A percentile compares a stretch with the other conserved stretches of the same genome.
These are phyloP conservation scores for Polypedilum pembai DNA, from an alignment of 1,140 invertebrate genomes.

Conservation along the genomic window DNA sequence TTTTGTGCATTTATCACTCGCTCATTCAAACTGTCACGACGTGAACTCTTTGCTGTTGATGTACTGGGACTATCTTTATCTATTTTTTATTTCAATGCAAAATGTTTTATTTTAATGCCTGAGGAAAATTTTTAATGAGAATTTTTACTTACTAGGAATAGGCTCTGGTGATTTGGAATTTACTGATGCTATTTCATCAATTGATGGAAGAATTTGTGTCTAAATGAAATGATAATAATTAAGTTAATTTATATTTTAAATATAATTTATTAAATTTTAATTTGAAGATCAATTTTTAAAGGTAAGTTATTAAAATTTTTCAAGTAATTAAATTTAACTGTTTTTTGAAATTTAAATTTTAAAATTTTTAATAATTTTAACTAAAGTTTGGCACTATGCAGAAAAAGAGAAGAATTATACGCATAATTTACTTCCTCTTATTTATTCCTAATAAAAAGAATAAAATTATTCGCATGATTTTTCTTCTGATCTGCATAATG, in stretches of 20 bases:
- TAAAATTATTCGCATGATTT: too few species aligned
- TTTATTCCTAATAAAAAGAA: too few species aligned
- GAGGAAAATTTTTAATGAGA: background rate
- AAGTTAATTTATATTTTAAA: too few species aligned
- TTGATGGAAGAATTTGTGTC: constrained; percentile 28
- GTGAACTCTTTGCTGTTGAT: constrained; percentile 32
- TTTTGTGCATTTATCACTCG: constrained; percentile 17
- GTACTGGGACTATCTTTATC: constrained; percentile 30
- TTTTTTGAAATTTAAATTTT: too few species aligned
- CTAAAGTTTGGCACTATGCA: too few species aligned
- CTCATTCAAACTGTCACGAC: constrained; percentile 31
- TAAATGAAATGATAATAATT: background rate
- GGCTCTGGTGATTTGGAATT: constrained; percentile 30
- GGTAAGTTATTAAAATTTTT: constrained; percentile 33
- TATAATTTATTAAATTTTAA: too few species aligned
- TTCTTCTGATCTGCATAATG: too few species aligned
- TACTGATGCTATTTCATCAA: constrained; percentile 30
- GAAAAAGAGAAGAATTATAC: too few species aligned
- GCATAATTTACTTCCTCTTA: too few species aligned
- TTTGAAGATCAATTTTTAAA: too few species aligned
- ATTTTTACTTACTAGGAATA: background rate
- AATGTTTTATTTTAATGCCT: background rate
- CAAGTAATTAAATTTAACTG: too few species aligned
- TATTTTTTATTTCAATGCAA: background rate
- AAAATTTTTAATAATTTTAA: too few species aligned